Conservation (phyloP, 2,113 vertebrate species). For the Catharus bicknelli region DNA sequence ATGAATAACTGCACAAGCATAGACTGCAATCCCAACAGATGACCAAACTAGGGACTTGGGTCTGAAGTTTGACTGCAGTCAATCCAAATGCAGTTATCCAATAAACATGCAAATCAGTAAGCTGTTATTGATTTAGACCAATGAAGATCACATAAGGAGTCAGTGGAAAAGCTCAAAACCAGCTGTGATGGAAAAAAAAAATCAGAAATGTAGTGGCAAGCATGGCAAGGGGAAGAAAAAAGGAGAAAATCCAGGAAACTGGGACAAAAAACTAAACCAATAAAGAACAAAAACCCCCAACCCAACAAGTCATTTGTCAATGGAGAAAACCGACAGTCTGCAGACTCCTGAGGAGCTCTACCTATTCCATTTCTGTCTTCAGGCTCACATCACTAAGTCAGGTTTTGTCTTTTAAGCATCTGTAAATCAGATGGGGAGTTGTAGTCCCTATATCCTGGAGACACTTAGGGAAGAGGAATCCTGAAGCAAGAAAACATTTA, state of each 20-base stretch:
- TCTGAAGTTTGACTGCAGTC: background rate
- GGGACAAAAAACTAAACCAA: background rate
- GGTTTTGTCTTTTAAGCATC: background rate
- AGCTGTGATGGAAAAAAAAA: background rate
- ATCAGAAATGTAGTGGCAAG: background rate
- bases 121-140: background rate
- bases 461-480: background rate
- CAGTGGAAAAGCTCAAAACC: background rate
- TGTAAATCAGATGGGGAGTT: background rate
- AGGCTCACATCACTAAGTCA: background rate
- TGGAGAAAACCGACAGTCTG: background rate
- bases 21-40: background rate
- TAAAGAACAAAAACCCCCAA: background rate
- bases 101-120: background rate
- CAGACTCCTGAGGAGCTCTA: background rate
- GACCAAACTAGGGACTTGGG: background rate
- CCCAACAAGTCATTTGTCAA: background rate
- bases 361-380: background rate
- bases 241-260: background rate
- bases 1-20: background rate
- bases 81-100: background rate
- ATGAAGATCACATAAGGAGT: background rate
- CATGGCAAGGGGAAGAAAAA: background rate
- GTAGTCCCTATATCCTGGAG: background rate
- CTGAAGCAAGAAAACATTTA: background rate